A percentile compares a stretch with the other conserved stretches of the same genome.
These are phyloP conservation scores for Pteropus rufus DNA, from an alignment of 2,797 vertebrate genomes.

Conservation along the genomic window DNA sequence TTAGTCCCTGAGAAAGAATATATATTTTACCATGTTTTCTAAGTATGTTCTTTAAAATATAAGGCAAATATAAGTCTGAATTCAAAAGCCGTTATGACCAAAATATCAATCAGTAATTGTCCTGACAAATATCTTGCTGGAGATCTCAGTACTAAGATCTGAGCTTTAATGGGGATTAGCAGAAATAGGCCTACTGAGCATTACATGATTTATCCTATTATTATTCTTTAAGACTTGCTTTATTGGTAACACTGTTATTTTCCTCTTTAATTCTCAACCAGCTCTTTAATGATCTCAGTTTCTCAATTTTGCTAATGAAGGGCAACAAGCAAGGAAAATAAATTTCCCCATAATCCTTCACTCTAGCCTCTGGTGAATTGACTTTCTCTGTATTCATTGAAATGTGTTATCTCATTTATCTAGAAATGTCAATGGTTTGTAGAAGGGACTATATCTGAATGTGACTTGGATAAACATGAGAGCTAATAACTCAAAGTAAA, in stretches of 20 bases:
- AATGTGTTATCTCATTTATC: slow-evolving; percentile 36
- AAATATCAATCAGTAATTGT: neutral
- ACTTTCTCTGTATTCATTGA: slow-evolving; percentile 20
- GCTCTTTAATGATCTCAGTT: slow-evolving; percentile 50
- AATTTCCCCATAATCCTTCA: slow-evolving; percentile 38
- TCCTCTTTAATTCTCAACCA: slow-evolving; percentile 35
- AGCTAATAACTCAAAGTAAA: slow-evolving; percentile 31
- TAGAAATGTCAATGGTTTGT: slow-evolving; percentile 42
- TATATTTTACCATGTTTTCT: neutral
- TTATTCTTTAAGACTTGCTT: slow-evolving; percentile 44
- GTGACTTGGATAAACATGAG: slow-evolving; percentile 52
- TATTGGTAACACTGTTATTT: slow-evolving; percentile 19
- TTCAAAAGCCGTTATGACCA: neutral
- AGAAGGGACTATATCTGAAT: slow-evolving; percentile 17
- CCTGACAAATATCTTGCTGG: neutral
- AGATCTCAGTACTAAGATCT: slow-evolving; percentile 11
- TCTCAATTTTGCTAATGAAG: slow-evolving; percentile 49
- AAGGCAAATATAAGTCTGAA: neutral
- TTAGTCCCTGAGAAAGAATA: neutral
- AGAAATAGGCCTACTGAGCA: slow-evolving; percentile 7
- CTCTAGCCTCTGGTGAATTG: slow-evolving; percentile 48
- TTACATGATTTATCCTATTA: slow-evolving; percentile 46
- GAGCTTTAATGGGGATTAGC: slow-evolving; percentile 27
- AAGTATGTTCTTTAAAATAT: neutral
- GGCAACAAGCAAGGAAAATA: slow-evolving; percentile 42